Conservation (phyloP, 2,888 invertebrate genomes). For the Biston stratarius region DNA sequence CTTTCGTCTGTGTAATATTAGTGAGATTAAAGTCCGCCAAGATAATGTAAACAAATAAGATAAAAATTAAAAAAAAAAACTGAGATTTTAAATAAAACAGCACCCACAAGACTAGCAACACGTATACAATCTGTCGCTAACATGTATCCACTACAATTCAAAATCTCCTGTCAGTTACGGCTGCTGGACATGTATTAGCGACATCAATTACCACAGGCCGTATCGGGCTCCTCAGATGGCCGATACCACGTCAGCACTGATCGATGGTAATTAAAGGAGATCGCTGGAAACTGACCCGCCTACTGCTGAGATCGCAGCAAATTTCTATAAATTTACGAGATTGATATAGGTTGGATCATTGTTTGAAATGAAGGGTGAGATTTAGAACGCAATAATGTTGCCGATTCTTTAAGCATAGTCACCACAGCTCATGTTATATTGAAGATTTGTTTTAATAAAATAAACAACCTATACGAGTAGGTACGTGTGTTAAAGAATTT, state of each 20-base stretch:
- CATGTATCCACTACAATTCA: conserved; percentile 5
- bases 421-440: too few species aligned
- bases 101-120: background rate
- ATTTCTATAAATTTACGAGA: conserved; percentile 26
- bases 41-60: too few species aligned
- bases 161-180: conserved; percentile 9
- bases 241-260: conserved; percentile 64
- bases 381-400: conserved; percentile 7
- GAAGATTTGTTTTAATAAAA: background rate
- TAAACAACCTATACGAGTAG: background rate
- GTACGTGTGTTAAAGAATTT: background rate
- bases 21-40: too few species aligned
- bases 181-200: conserved; percentile 61
- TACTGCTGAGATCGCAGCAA: conserved; percentile 44
- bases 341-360: conserved; percentile 13
- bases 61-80: too few species aligned
- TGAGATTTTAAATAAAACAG: too few species aligned
- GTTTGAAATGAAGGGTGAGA: conserved; percentile 8
- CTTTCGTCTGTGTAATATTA: too few species aligned
- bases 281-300: conserved; percentile 46
- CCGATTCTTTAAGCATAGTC: background rate
- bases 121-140: background rate
- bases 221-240: conserved; percentile 52
- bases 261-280: conserved; percentile 73
- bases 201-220: conserved; percentile 61